These are phyloP conservation scores for Diplazon laetatorius DNA, from an alignment of 2,888 invertebrate genomes.

Conservation along the genomic window DNA sequence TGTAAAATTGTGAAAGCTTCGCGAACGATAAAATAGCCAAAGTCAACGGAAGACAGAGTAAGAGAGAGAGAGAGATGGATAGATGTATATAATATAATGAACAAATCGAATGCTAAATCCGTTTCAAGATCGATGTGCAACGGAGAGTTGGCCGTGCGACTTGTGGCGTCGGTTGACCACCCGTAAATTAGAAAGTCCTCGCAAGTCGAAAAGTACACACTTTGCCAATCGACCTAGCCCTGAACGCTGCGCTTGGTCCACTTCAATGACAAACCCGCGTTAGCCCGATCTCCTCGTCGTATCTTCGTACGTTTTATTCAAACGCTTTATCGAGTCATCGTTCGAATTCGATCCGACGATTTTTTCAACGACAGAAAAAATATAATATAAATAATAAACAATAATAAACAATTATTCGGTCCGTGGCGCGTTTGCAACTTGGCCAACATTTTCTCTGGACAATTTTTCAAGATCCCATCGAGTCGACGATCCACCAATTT, in stretches of 20 bases:
- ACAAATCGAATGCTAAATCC: conserved; percentile 25
- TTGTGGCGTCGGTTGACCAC: background rate
- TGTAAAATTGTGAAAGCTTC: background rate
- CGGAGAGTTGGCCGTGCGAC: background rate
- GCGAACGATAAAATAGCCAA: too few species aligned
- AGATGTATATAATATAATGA: conserved; percentile 1
- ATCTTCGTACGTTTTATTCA: background rate
- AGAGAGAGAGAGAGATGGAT: conserved; percentile 18
- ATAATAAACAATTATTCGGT: too few species aligned
- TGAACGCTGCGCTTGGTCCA: conserved; percentile 58
- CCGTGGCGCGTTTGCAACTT: too few species aligned
- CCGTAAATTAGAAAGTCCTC: conserved; percentile 48
- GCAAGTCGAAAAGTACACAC: conserved; percentile 45
- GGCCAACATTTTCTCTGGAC: too few species aligned
- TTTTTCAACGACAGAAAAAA: background rate
- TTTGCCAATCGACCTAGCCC: conserved; percentile 34
- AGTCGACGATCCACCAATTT: too few species aligned
- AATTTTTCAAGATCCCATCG: too few species aligned
- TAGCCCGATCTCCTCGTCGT: too few species aligned
- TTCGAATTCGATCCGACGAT: background rate
- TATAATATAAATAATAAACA: too few species aligned
- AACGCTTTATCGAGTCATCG: conserved; percentile 19
- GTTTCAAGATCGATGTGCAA: conserved; percentile 21
- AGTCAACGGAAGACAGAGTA: too few species aligned
- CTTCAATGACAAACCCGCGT: conserved; percentile 40